Evolutionary conservation across 2,797 vertebrate genomes (phyloP).

Genomic region (Rallus crepitans): DNA sequence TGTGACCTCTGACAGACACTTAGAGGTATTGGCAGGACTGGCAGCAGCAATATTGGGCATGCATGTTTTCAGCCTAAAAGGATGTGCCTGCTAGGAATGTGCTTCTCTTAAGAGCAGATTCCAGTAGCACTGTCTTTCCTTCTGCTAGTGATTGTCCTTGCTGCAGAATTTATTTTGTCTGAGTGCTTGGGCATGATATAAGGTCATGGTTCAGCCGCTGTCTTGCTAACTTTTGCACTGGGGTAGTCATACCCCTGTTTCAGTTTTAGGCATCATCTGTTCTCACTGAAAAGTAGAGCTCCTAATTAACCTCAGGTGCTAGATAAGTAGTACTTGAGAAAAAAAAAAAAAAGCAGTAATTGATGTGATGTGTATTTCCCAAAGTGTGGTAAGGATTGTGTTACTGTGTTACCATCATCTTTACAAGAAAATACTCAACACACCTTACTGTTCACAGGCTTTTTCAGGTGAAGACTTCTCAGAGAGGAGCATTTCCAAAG

Average conservation of each 20-base stretch:
- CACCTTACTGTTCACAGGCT: background rate
- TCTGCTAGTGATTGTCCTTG: background rate
- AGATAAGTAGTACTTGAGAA: background rate
- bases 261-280: background rate
- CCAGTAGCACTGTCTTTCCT: background rate
- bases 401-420: background rate
- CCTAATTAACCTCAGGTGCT: background rate
- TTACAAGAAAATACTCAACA: background rate
- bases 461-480: background rate
- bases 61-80: background rate
- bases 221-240: background rate
- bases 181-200: background rate
- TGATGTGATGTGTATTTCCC: background rate
- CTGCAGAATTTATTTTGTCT: background rate
- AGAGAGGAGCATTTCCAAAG: background rate
- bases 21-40: background rate
- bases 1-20: background rate
- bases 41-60: background rate
- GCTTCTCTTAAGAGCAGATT: background rate
- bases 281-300: background rate
- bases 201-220: background rate
- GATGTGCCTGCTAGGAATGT: background rate
- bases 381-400: background rate
- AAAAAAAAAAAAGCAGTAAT: background rate
- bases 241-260: background rate